Base-by-base conservation (phyloP, 1,140 invertebrate genomes). In the Lethrus apterus region DNA sequence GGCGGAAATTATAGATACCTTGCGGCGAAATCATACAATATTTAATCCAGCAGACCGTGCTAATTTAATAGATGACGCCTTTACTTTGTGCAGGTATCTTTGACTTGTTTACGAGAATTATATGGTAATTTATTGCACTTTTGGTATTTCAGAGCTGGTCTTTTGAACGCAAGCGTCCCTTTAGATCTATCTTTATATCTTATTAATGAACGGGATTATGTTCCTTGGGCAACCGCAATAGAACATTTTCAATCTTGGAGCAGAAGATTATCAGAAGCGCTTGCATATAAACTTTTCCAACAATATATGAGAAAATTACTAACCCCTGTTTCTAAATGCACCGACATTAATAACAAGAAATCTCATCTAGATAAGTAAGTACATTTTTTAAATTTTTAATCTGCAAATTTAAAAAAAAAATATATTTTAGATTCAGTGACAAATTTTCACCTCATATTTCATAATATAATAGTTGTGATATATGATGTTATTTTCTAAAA, bases 61-160 rank as follows among this genome's bases (percentile, higher is more conserved):
- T 0, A 83, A 74, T 65, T 69, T 89, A 3, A 73, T 89, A 19
- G 84, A 87, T 59, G 86, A 89, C 64, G 82, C 80, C 0, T 85
- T 88, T 57, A 80, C 83, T 0, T 67, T 89, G 1, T 80, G 78
- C 67, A 78, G 77, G 79, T 81, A 69, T n/a, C 10, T 45, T 35
- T 31, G 5, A 18, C 20, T 44, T 9, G 1, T 19, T 18, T 32
- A 19, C 13, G 4, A 9, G 4, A 8, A 10, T 18, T 18, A 7
- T 3, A 7, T 38, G 5, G 11, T 17, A 17, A 36, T 17, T 36
- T 14, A 38, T 26, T 24, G 23, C 31, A 40, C 18, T 40, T 34
- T 44, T 68, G 24, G 17, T 40, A 49, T 57, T 69, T 59, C 51
- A 83, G 86, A 58, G 83, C 84, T 9, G 85, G 84, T 7, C 66